Conservation (phyloP, 2,797 vertebrate genomes). For the Siniperca obscura region DNA sequence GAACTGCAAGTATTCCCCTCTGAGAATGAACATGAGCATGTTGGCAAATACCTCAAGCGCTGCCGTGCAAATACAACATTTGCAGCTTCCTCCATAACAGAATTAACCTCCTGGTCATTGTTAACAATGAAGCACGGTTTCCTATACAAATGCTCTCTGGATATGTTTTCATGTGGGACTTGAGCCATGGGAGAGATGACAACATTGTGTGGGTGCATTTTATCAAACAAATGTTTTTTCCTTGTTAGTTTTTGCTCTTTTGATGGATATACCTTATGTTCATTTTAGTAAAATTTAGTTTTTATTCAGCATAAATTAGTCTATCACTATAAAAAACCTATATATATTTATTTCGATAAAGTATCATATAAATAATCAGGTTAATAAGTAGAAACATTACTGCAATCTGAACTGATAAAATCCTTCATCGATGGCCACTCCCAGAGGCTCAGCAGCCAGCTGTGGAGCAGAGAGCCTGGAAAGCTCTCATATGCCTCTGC, state of each 20-base stretch:
- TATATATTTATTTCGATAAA: neutral
- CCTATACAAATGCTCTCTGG: neutral
- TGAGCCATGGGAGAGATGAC: neutral
- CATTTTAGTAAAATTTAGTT: neutral
- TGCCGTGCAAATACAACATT: no score
- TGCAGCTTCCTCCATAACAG: no score
- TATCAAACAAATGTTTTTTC: neutral
- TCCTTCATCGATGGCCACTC: neutral
- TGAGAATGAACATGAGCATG: no score
- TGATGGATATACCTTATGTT: neutral
- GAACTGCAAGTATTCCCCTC: no score
- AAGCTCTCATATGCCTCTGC: neutral
- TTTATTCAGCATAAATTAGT: neutral
- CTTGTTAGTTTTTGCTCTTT: neutral
- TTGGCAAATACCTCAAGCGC: no score
- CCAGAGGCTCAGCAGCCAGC: slow-evolving; percentile 19
- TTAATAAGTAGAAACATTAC: neutral
- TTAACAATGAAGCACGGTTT: neutral
- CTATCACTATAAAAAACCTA: neutral
- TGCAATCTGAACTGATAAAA: neutral
- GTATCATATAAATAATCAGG: neutral
- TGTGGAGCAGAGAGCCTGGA: slow-evolving; percentile 13
- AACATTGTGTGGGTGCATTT: neutral
- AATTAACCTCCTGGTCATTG: no score
- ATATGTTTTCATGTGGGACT: neutral